Conservation (phyloP, 2,797 vertebrate species). For the Labeo calbasu region DNA sequence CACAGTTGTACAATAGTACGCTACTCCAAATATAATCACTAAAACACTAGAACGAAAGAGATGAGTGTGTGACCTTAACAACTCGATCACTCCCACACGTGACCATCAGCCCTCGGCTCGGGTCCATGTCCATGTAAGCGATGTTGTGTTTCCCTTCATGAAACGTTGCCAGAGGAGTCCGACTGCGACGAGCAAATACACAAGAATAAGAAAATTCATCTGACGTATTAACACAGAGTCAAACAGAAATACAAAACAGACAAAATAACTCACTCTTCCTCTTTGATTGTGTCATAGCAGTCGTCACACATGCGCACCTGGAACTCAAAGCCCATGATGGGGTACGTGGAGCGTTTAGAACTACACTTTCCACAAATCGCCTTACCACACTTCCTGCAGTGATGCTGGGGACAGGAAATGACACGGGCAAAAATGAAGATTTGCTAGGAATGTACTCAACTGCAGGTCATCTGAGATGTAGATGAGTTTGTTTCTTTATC, state of each 20-base stretch:
- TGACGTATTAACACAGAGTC: not conserved
- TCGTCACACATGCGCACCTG: constrained; percentile 94
- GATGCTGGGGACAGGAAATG: constrained; percentile 80
- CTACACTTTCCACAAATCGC: constrained; percentile 97
- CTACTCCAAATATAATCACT: not conserved
- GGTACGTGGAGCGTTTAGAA: constrained; percentile 92
- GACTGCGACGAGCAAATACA: constrained; percentile 72
- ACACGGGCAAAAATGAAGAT: not conserved
- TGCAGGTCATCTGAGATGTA: not conserved
- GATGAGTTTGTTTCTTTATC: not conserved
- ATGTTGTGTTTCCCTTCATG: constrained; percentile 99
- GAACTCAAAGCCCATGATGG: constrained; percentile 98
- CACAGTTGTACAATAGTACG: no score
- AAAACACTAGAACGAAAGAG: not conserved
- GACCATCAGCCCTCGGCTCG: constrained; percentile 92
- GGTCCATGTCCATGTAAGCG: constrained; percentile 95
- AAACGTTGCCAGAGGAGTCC: constrained; percentile 91
- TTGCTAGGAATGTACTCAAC: not conserved
- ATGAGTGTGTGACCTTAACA: constrained; percentile 85
- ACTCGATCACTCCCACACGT: constrained; percentile 94
- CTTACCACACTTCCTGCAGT: constrained; percentile 96
- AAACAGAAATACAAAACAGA: not conserved
- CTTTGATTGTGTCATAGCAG: constrained; percentile 93
- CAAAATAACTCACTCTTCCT: constrained; percentile 90
- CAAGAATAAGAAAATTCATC: not conserved